Percentiles rank a stretch among this genome's conserved stretches.
Evolutionary conservation across 1,140 invertebrate genomes (phyloP).

Genomic region (Cepaea nemoralis): DNA sequence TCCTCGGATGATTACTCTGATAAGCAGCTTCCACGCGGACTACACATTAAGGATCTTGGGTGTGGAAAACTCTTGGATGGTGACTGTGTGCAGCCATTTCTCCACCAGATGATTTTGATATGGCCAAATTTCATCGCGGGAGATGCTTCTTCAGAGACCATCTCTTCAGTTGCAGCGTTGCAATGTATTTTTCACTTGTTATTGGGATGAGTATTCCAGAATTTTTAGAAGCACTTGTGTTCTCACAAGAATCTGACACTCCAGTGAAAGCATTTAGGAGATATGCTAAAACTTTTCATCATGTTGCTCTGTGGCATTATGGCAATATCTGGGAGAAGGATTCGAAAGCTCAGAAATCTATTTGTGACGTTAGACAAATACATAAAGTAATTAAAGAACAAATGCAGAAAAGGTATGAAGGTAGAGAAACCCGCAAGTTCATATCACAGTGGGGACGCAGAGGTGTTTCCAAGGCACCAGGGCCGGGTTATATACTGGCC

Average conservation of each 20-base stretch:
- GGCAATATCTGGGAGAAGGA: conserved; percentile 49
- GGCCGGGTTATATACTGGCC: too few relatives aligned
- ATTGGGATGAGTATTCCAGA: conserved; percentile 49
- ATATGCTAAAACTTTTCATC: conserved; percentile 81
- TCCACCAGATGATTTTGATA: conserved; percentile 45
- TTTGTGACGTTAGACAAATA: conserved; percentile 69
- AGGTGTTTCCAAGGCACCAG: too few relatives aligned
- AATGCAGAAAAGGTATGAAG: conserved; percentile 49
- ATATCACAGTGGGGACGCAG: too few relatives aligned
- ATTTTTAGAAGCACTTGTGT: conserved; percentile 62
- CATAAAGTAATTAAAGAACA: conserved; percentile 70
- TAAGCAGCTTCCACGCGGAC: not conserved
- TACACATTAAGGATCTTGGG: conserved; percentile 3
- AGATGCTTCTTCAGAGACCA: conserved; percentile 42
- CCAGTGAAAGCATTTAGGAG: conserved; percentile 79
- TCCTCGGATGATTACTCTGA: not conserved
- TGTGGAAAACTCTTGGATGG: conserved; percentile 13
- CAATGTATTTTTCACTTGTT: conserved; percentile 49
- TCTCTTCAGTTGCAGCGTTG: conserved; percentile 40
- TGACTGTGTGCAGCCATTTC: not conserved
- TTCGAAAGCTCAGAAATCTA: conserved; percentile 51
- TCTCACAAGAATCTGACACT: conserved; percentile 73
- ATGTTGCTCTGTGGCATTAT: conserved; percentile 81
- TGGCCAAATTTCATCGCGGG: conserved; percentile 45
- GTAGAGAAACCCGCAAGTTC: not conserved